Base-by-base conservation (phyloP, 2,888 invertebrate species). In the Incurvaria masculella region DNA sequence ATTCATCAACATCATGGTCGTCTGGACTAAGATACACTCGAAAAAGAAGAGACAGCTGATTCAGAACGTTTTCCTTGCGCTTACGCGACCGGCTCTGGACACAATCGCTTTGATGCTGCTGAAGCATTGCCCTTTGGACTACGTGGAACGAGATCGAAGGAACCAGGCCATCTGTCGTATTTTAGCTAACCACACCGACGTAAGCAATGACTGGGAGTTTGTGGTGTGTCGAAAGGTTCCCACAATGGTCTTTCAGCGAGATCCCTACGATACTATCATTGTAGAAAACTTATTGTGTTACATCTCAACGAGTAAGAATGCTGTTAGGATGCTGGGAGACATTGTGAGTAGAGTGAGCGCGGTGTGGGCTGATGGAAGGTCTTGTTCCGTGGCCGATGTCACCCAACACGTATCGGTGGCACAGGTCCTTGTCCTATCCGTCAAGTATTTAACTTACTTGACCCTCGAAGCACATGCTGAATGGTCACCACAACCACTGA, bases 351-450 rank as follows among this genome's bases (percentile, higher is more conserved):
- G 84, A 53, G 59, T 91, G 26, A 58, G 86, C 2, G 72, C 75
- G 1, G 73, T 86, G 14, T 93, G 92, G 92, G 74, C 86, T 0
- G 85, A 87, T 56, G 82, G 84, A 19, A 81, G 81, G 45, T 72
- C 84, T 0, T 63, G 85, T 10, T 81, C 81, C 45, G 83, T 85
- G 16, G 80, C 85, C 0, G 82, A 86, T 49, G 64, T 85, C 8
- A 81, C 84, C 33, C 89, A 91, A 54, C 90, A 90, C 57, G 68
- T 88, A 53, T 87, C 84, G 53, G 70, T 90, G 2, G 84, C 88
- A 0, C 85, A 88, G 62, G 59, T 87, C 21, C 72, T 91, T 1
- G 64, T 91, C 14, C 57, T 84, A 16, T 69, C 81, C 0, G 67
- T 81, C 0, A 82, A 80, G 55, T 80, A 78, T 55, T 62, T 81